phyloP scores from a whole-genome alignment of 2,113 vertebrate genomes.

The Periophthalmus modestus region DNA sequence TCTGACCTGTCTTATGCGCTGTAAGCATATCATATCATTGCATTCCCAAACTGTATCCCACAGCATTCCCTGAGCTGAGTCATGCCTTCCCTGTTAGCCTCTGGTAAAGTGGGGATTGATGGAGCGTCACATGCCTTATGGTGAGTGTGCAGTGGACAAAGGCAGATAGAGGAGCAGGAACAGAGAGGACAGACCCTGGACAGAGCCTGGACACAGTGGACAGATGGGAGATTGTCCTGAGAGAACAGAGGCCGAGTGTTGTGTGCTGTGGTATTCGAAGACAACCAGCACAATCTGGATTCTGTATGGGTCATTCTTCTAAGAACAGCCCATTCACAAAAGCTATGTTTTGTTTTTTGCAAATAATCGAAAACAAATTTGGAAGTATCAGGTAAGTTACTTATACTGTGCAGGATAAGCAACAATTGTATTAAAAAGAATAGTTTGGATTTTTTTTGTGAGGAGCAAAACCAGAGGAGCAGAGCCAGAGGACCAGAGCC shows the following conservation, averaged over 20 bases:
- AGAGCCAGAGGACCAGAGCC: no score
- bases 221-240: slow-evolving; percentile 72
- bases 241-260: slow-evolving; percentile 73
- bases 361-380: neutral
- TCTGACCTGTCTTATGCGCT: no score
- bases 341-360: neutral
- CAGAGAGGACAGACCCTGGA: slow-evolving; percentile 43
- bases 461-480: no score
- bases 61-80: neutral
- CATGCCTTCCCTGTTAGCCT: neutral
- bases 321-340: neutral
- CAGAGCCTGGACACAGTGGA: slow-evolving; percentile 55
- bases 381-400: neutral
- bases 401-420: neutral
- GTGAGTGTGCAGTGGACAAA: slow-evolving; percentile 59
- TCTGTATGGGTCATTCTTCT: slow-evolving; percentile 58
- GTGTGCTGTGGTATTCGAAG: slow-evolving; percentile 42
- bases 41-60: neutral
- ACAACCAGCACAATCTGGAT: slow-evolving; percentile 67
- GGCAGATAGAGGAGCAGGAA: slow-evolving; percentile 67
- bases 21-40: neutral
- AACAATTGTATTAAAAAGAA: neutral
- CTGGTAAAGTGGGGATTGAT: slow-evolving; percentile 22
- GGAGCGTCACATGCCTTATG: slow-evolving; percentile 49
- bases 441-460: no score